phyloP scores from a whole-genome alignment of 2,888 invertebrate genomes.

The Trilocha varians region DNA sequence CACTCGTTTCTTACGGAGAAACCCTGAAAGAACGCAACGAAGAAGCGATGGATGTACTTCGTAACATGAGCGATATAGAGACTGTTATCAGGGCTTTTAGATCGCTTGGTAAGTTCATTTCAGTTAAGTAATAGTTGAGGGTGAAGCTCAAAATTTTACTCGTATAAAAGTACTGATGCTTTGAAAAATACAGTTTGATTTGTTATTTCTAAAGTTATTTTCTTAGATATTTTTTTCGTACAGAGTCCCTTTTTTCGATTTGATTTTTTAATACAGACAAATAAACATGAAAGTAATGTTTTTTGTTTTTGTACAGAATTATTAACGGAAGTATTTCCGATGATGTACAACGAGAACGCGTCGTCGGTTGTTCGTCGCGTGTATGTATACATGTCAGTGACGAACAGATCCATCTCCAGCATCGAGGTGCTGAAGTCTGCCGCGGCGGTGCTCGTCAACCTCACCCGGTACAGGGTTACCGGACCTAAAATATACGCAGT shows the following conservation, averaged over 20 bases:
- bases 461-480: constrained; percentile 76
- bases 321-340: constrained; percentile 58
- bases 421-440: constrained; percentile 69
- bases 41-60: constrained; percentile 54
- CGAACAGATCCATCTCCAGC: constrained; percentile 76
- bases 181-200: too few species aligned
- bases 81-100: constrained; percentile 53
- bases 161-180: too few species aligned
- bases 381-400: constrained; percentile 51
- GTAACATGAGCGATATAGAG: constrained; percentile 44
- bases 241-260: too few species aligned
- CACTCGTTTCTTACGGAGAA: constrained; percentile 42
- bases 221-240: too few species aligned
- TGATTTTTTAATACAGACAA: too few species aligned
- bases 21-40: constrained; percentile 51
- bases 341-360: constrained; percentile 50
- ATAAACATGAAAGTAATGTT: too few species aligned
- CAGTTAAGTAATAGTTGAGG: too few species aligned
- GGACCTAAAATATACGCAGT: constrained; percentile 75
- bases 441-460: constrained; percentile 76
- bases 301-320: constrained; percentile 41
- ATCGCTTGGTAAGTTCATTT: constrained; percentile 43
- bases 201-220: too few species aligned
- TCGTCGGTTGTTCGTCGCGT: constrained; percentile 42
- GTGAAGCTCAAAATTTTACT: too few species aligned